Base-by-base conservation (phyloP, 2,888 invertebrate species). In the Syritta pipiens region DNA sequence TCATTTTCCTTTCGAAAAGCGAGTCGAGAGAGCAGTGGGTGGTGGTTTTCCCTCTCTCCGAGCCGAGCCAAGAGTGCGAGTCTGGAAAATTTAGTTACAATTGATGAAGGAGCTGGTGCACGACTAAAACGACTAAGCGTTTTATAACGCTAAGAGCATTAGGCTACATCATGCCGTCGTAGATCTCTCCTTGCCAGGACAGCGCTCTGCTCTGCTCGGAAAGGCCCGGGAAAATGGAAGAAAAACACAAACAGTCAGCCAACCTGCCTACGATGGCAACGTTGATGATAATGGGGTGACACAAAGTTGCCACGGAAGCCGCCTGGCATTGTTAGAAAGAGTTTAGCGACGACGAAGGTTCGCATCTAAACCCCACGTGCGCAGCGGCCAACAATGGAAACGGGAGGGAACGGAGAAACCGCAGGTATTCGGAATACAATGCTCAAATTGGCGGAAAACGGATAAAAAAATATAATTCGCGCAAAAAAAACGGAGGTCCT, bases 61-160 rank as follows among this genome's bases (percentile, higher is more conserved):
- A n/a, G n/a, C n/a, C n/a, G n/a, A n/a, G n/a, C n/a, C n/a, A n/a
- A 6, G 2, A 10, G 12, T 19, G 19, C 37, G 22, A 22, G 42
- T 37, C 30, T 30, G 37, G 24, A 30, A 75, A 75, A 74, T 68
- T 60, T 48, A 68, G 51, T 67, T 60, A 63, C 32, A 63, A 67
- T 63, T 40, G 19, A 7, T 20, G 22, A 35, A 48, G 28, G 48
- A 48, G n/a, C n/a, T n/a, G 46, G 46, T 30, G 30, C 28, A 7
- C 19, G 12, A 4, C 14, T 28, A 7, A 22, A 35, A 28, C n/a
- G 44, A 32, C 35, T 69, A 75, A 68, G 59, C 59, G 40, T 17
- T 57, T 71, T 62, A 44, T 53, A 53, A 48, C 28, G 30, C 71
- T 77, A 62, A 79, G 67, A 79, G 65, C 60, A 79, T 79, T 79